Evolutionary conservation across 2,797 vertebrate species (phyloP).

Genomic region (Acropternis orthonyx): DNA sequence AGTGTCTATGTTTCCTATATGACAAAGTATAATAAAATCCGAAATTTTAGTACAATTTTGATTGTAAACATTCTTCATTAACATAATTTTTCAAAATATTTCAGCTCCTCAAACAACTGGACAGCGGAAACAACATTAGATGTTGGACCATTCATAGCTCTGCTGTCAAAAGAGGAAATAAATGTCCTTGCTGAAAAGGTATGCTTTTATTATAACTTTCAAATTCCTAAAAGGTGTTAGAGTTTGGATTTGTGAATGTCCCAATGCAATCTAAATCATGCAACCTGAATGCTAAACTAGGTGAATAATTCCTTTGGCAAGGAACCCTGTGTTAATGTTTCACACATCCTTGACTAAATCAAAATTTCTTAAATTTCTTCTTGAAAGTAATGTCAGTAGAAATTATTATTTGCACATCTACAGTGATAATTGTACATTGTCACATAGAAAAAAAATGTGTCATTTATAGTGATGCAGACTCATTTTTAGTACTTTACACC

Average conservation of each 20-base stretch:
- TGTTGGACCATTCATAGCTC: conserved; percentile 69
- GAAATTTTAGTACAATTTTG: background rate
- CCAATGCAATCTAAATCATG: background rate
- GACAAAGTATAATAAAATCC: background rate
- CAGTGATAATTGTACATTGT: background rate
- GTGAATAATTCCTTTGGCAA: background rate
- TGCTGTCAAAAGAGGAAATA: conserved; percentile 76
- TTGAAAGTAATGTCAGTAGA: background rate
- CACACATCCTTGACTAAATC: background rate
- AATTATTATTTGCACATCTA: background rate
- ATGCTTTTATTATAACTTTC: background rate
- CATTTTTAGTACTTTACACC: background rate
- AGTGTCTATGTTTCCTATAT: background rate
- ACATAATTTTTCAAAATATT: background rate
- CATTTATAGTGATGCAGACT: background rate
- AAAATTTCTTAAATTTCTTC: background rate
- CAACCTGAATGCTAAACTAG: background rate
- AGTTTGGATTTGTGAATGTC: background rate
- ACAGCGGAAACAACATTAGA: conserved; percentile 74
- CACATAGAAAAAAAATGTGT: background rate
- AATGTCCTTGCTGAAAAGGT: conserved; percentile 75
- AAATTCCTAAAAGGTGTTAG: background rate
- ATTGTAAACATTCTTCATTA: background rate
- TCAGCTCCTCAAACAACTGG: conserved; percentile 73
- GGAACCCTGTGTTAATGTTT: background rate